Conservation (phyloP, 2,888 invertebrate species). For the Tiliacea citrago region DNA sequence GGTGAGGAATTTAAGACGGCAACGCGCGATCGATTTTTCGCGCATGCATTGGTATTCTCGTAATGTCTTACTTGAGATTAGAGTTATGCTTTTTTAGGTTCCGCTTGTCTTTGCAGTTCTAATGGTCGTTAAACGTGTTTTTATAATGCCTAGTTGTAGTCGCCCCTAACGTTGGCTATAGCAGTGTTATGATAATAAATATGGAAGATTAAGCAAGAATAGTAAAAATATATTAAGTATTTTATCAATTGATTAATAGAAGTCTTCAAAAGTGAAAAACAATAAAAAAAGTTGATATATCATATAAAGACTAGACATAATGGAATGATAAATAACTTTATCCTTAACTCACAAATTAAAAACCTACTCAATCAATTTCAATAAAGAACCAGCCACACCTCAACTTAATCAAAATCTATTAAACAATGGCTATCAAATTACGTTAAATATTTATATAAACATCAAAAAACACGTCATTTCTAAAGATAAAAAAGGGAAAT, state of each 20-base stretch:
- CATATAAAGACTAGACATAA: background rate
- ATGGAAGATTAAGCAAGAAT: background rate
- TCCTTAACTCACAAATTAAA: slow-evolving; percentile 37
- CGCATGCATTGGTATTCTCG: slow-evolving; percentile 90
- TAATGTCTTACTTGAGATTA: slow-evolving; percentile 91
- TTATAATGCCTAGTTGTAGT: background rate
- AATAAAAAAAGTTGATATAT: background rate
- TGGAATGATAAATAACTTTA: slow-evolving; percentile 6
- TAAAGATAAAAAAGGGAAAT: slow-evolving; percentile 74
- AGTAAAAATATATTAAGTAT: background rate
- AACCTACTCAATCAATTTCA: slow-evolving; percentile 52
- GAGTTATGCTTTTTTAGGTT: slow-evolving; percentile 85
- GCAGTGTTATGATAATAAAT: background rate
- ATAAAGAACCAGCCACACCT: slow-evolving; percentile 45
- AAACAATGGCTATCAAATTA: slow-evolving; percentile 67
- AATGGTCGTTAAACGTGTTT: slow-evolving; percentile 11
- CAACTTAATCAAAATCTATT: slow-evolving; percentile 60
- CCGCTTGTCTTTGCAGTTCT: slow-evolving; percentile 56
- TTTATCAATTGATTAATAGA: background rate
- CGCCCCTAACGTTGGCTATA: background rate
- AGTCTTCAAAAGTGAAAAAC: background rate
- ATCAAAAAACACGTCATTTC: slow-evolving; percentile 62
- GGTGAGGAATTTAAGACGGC: slow-evolving; percentile 91
- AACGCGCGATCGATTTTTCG: slow-evolving; percentile 89
- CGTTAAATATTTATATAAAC: slow-evolving; percentile 65